Evolutionary conservation across 2,888 invertebrate species (phyloP), one percentile per base, ranked within the genome.

Genomic region (Eudasyphora cyanicolor): DNA sequence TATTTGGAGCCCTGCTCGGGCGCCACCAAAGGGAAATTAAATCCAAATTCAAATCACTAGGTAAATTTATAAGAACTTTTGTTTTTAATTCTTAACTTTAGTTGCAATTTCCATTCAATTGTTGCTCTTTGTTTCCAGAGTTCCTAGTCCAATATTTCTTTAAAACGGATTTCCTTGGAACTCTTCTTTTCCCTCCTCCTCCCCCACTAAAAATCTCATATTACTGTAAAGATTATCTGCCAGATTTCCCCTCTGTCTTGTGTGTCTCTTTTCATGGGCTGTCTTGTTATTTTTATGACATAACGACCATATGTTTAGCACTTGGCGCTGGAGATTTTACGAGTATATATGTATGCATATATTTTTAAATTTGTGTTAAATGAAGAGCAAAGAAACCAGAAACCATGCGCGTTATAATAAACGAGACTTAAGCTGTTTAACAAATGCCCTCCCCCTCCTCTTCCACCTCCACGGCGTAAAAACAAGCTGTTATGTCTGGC

Each of bases 291-390:
- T 67, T 64, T 67, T 67, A 67, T 67, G 67, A 67, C 67, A 42
- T 67, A 67, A 67, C n/a, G n/a, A n/a, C 67, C 67, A 67, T 67
- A 42, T 67, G 67, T 67, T 67, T 42, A 42, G 67, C 67, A 67
- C 67, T 67, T 67, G 67, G 67, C 38, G 38, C 24, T 42, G 42
- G 24, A 35, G 38, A 42, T 64, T 62, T 35, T 64, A 64, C n/a
- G n/a, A n/a, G n/a, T n/a, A n/a, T n/a, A n/a, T n/a, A n/a, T n/a
- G n/a, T n/a, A n/a, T n/a, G n/a, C n/a, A n/a, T n/a, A 38, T 64
- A 38, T 38, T 38, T 38, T 62, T 10, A 64, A 67, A 38, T 12
- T 42, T 67, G 67, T 67, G 67, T 67, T 67, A 67, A 67, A 67
- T 14, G 67, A 42, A n/a, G 12, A 19, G 64, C 64, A n/a, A n/a